Evolutionary conservation across 1,140 invertebrate genomes (phyloP), one percentile per base, ranked within the genome.

Genomic region (Bombyx mori): DNA sequence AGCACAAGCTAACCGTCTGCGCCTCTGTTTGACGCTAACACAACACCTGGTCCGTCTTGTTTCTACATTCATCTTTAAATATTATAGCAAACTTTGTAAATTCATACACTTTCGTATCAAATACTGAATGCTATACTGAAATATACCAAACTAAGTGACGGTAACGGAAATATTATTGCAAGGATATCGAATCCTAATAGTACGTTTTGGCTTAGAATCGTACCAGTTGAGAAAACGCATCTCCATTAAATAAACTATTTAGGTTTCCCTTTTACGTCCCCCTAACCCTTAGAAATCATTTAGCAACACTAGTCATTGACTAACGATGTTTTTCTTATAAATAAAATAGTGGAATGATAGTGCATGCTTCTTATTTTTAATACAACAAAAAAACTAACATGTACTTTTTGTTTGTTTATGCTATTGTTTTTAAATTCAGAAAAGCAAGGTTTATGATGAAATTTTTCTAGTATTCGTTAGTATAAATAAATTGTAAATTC

Each of bases 1-100:
- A 90, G 89, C 82, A 79, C 79, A 73, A 68, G 73, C 79, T 82
- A 79, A 71, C 76, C 71, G 78, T 75, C 78, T 82, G 72, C 74
- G 75, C 72, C 64, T 75, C 74, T 81, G 78, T 80, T 80, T 83
- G 79, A 80, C 67, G 78, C 80, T 86, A 86, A 86, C 80, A 69
- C 61, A 71, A 58, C 8, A 71, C 74, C 75, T 71, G 80, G 78
- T 82, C 77, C 75, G 78, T 82, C 61, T 64, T 71, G 74, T 74
- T 72, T 67, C 58, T 55, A 35, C 26, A 35, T 35, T 35, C 26
- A 35, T 35, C 26, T 35, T 35, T 35, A 35, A 35, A 35, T 35
- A 35, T 35, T 35, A 35, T 35, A 35, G 26, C 26, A 35, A 35
- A 2, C 26, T 35, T 35, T 35, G 26, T 35, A 0, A 35, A 35